phyloP scores from a whole-genome alignment of 2,888 invertebrate species.

The Morpho helenor region DNA sequence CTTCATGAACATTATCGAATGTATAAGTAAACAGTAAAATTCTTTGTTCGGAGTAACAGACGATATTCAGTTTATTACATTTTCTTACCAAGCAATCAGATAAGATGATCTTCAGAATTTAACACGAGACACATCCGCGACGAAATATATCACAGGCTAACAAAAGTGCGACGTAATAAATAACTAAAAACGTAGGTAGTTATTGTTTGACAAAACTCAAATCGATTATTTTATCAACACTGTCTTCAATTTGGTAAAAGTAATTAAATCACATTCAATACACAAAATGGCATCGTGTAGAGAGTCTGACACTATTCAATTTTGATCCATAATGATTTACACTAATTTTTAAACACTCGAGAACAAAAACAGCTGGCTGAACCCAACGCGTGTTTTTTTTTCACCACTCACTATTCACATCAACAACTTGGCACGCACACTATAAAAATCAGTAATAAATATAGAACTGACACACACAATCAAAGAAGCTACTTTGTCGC shows the following conservation, averaged over 20 bases:
- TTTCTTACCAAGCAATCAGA: not conserved
- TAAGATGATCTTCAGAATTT: constrained; percentile 1
- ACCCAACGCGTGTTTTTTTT: constrained; percentile 51
- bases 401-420: constrained; percentile 29
- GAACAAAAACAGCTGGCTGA: constrained; percentile 72
- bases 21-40: too few species aligned
- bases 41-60: too few species aligned
- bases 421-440: constrained; percentile 13
- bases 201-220: constrained; percentile 58
- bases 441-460: not conserved
- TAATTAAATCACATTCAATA: constrained; percentile 45
- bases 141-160: constrained; percentile 21
- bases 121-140: constrained; percentile 7
- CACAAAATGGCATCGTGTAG: constrained; percentile 55
- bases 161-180: constrained; percentile 41
- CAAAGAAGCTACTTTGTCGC: too few species aligned
- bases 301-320: constrained; percentile 66
- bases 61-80: too few species aligned
- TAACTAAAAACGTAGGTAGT: constrained; percentile 47
- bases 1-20: too few species aligned
- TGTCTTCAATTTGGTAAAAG: constrained; percentile 49
- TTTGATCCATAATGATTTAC: constrained; percentile 68
- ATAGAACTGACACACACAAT: too few species aligned
- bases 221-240: constrained; percentile 54
- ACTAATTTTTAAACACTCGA: constrained; percentile 54